Base-by-base conservation (phyloP, 2,113 vertebrate genomes). In the Brachyistius frenatus region DNA sequence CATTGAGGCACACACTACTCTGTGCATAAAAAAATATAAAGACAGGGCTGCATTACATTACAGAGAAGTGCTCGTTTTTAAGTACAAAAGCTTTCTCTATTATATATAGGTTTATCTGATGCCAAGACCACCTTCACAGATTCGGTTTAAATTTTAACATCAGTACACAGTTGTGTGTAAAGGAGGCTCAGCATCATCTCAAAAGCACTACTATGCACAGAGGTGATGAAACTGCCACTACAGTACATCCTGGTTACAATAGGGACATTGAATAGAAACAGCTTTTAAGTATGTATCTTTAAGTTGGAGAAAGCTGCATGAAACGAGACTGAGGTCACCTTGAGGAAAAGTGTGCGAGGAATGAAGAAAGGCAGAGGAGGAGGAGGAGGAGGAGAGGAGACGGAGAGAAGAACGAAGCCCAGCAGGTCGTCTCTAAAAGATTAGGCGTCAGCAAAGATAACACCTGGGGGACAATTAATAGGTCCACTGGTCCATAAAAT, bases 401-500 rank as follows among this genome's bases (percentile, higher is more conserved):
- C 6, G 7, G 47, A 63, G 54, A 93, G 79, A 81, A 94, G 94
- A 95, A 85, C 91, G 88, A 67, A 85, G 66, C 89, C 93, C 94
- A 95, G 94, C 93, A 94, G 93, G 88, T 94, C 82, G 90, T 90
- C 93, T 87, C 83, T 89, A 31, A 88, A 91, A 95, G 94, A 97
- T 96, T 96, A 93, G 92, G 64, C 91, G 90, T 78, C 91, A 95
- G 93, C 94, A 89, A 94, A 93, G 96, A 96, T 95, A 95, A 96
- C 93, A 94, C 94, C 93, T 96, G 89, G 47, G 73, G 94, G 91
- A 95, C 94, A 97, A 98, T 97, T 97, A 97, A 97, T 94, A 96
- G 96, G 95, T 96, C 94, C 95, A 96, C 71, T 96, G 96, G 95
- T 95, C 94, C 96, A 96, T 93, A 95, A 94, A 95, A 95, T 96